phyloP scores from a whole-genome alignment of 2,113 vertebrate genomes.

The Thunnus maccoyii region DNA sequence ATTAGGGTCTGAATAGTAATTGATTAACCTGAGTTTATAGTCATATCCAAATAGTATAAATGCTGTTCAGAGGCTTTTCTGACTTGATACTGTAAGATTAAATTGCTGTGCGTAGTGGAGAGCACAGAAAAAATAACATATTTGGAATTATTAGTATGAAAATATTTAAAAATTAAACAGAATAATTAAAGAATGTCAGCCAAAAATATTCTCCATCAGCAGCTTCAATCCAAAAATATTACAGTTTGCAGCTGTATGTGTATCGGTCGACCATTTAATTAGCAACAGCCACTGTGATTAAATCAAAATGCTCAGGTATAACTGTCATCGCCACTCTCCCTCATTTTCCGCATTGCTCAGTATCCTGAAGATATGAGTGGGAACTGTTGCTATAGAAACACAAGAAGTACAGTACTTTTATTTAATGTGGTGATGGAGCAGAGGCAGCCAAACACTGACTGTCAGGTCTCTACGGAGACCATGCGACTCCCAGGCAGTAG shows the following conservation, averaged over 20 bases:
- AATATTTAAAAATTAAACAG: background rate
- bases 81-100: background rate
- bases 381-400: slow-evolving; percentile 83
- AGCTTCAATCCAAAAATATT: background rate
- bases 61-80: background rate
- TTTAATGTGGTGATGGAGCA: slow-evolving; percentile 65
- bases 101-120: background rate
- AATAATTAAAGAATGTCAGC: background rate
- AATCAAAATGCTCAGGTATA: slow-evolving; percentile 53
- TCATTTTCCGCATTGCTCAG: slow-evolving; percentile 54
- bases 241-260: too few species aligned
- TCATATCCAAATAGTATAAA: background rate
- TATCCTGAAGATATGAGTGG: slow-evolving; percentile 72
- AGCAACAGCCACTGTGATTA: slow-evolving; percentile 20
- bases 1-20: background rate
- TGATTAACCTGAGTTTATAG: background rate
- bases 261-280: slow-evolving; percentile 6
- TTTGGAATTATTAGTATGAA: background rate
- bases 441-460: slow-evolving; percentile 67
- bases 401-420: slow-evolving; percentile 74
- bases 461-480: slow-evolving; percentile 52
- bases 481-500: slow-evolving; percentile 26
- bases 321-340: slow-evolving; percentile 48
- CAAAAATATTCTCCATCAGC: background rate
- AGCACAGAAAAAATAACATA: background rate